Conservation (phyloP, 2,797 vertebrate genomes). For the Eulemur mongoz region DNA sequence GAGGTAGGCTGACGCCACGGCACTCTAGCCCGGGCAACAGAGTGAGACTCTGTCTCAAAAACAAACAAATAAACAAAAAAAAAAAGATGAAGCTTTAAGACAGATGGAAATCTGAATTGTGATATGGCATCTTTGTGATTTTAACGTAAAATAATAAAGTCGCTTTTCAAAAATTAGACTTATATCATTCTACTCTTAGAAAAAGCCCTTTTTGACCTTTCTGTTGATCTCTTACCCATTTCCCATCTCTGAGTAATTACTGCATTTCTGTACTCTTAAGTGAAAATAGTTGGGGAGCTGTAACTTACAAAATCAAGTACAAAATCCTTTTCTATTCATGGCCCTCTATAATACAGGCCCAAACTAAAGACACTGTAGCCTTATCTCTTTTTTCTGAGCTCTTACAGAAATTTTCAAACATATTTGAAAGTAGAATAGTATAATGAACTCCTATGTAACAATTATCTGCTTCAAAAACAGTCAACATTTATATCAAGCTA, state of each 20-base stretch:
- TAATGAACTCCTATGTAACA: not conserved
- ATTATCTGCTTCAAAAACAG: not conserved
- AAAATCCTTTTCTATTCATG: not conserved
- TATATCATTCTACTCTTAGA: not conserved
- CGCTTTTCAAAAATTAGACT: not conserved
- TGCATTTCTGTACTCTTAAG: slow-evolving; percentile 4
- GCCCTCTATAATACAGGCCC: not conserved
- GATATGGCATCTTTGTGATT: not conserved
- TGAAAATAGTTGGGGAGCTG: slow-evolving; percentile 6
- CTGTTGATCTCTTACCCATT: not conserved
- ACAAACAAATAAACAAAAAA: too few species aligned
- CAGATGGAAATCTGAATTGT: slow-evolving; percentile 30
- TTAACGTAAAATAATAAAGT: slow-evolving; percentile 29
- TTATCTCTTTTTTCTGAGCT: not conserved
- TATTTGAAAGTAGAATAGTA: not conserved
- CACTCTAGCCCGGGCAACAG: too few species aligned
- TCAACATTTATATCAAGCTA: not conserved
- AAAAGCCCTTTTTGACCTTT: not conserved
- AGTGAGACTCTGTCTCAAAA: too few species aligned
- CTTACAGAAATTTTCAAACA: not conserved
- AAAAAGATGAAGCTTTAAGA: not conserved
- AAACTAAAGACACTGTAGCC: not conserved
- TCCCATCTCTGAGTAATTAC: not conserved
- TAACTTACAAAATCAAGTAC: slow-evolving; percentile 19
- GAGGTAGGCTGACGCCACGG: too few species aligned